Conservation (phyloP, 92 coral and sea anemone genomes). For the Phymanthus crucifer region DNA sequence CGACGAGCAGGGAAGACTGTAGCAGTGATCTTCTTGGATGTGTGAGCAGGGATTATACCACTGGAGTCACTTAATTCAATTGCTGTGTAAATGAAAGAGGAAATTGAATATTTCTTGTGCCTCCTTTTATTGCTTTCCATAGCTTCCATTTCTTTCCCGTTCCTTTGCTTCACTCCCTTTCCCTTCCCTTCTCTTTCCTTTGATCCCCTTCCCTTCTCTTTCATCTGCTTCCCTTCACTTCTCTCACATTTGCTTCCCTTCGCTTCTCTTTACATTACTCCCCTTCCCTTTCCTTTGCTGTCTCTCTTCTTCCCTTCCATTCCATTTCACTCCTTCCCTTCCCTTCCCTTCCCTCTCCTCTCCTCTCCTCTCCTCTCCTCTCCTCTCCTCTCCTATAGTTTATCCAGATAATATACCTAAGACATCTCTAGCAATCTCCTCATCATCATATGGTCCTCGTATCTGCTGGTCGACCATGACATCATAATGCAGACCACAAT, state of each 20-base stretch:
- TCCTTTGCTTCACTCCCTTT: background rate
- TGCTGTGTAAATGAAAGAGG: conserved; percentile 20
- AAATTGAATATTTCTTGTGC: too few relatives aligned
- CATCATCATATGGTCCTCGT: conserved; percentile 76
- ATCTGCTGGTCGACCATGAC: conserved; percentile 65
- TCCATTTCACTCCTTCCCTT: background rate
- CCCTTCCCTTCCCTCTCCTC: background rate
- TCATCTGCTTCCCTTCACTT: too few relatives aligned
- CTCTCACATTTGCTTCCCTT: too few relatives aligned
- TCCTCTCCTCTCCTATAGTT: too few relatives aligned
- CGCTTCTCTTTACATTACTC: background rate
- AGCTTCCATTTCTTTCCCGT: too few relatives aligned
- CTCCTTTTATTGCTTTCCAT: background rate
- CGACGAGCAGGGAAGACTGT: conserved; percentile 81
- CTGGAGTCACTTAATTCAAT: conserved; percentile 56
- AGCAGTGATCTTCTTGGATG: conserved; percentile 75
- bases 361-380: too few relatives aligned
- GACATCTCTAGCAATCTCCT: conserved; percentile 71
- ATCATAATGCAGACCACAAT: conserved; percentile 87
- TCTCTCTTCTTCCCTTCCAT: background rate
- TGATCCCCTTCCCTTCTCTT: background rate
- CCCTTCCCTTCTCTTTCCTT: background rate
- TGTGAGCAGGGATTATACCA: conserved; percentile 86
- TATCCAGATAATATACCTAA: conserved; percentile 47
- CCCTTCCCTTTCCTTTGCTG: too few relatives aligned